These are phyloP conservation scores for Palythoa caribaeorum DNA, from an alignment of 92 coral and sea anemone genomes.

Conservation along the genomic window DNA sequence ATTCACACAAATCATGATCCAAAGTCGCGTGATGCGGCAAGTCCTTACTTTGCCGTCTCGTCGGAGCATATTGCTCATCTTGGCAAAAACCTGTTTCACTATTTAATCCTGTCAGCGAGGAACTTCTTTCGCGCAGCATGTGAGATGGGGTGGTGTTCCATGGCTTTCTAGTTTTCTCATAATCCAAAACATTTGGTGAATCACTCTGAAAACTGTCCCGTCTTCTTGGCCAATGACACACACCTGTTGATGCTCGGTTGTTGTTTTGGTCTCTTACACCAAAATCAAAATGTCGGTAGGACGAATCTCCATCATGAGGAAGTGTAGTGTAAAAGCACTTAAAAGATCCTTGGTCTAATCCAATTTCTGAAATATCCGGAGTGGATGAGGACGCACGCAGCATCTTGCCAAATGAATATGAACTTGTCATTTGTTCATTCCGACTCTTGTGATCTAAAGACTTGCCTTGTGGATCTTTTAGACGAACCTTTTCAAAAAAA, in stretches of 20 bases:
- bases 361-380: background rate
- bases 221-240: background rate
- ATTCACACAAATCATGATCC: background rate
- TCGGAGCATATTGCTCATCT: background rate
- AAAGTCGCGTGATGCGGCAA: background rate
- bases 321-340: background rate
- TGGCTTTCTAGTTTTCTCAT: background rate
- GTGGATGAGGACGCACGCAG: background rate
- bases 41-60: background rate
- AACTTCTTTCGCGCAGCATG: constrained; percentile 15
- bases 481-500: background rate
- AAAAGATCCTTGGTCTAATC: background rate
- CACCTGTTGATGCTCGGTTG: background rate
- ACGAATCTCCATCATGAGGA: constrained; percentile 15
- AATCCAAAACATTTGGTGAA: too few species aligned
- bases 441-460: background rate
- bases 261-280: background rate
- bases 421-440: background rate
- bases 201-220: background rate
- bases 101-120: constrained; percentile 16
- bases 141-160: background rate
- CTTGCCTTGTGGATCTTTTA: background rate
- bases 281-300: constrained; percentile 19
- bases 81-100: background rate
- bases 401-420: background rate